A percentile compares a stretch with the other conserved stretches of the same genome.
Evolutionary conservation across 2,113 vertebrate genomes (phyloP).

Genomic region (Dicrurus megarhynchus): DNA sequence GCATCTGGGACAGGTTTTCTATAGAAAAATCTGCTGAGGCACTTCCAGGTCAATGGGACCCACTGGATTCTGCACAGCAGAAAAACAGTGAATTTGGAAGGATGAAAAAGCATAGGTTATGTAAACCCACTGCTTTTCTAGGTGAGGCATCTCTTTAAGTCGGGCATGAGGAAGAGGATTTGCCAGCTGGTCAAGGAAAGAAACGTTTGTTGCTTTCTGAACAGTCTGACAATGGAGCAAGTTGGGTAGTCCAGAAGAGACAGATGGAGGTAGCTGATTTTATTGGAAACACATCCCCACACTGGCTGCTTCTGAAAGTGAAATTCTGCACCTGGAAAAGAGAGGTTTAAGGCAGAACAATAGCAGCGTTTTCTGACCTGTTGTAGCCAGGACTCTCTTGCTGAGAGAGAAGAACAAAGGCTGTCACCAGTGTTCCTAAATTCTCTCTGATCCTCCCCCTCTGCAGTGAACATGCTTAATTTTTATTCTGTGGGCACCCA

Average conservation of each 20-base stretch:
- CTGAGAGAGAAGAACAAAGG: constrained; percentile 51
- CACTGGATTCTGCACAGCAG: neutral
- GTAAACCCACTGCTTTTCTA: neutral
- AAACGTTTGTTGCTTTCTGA: neutral
- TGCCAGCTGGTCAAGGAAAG: neutral
- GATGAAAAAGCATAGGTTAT: neutral
- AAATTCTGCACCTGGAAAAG: constrained; percentile 25
- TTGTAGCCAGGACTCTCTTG: neutral
- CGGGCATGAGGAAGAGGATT: neutral
- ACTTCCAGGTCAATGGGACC: neutral
- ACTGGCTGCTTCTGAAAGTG: neutral
- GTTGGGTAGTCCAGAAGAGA: neutral
- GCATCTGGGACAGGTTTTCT: neutral
- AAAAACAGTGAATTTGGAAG: neutral
- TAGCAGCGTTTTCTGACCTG: neutral
- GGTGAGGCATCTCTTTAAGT: neutral
- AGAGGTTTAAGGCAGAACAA: constrained; percentile 52
- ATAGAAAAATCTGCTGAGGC: neutral
- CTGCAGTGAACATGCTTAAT: neutral
- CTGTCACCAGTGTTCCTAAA: constrained; percentile 44
- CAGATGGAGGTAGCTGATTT: neutral
- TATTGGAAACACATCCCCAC: neutral
- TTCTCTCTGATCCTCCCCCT: constrained; percentile 40
- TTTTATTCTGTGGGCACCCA: constrained; percentile 61
- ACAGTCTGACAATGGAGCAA: neutral